Percentiles rank a stretch among this genome's conserved stretches.
These are phyloP conservation scores for Philopotamus ludificatus DNA, from an alignment of 1,140 invertebrate genomes.

Conservation along the genomic window DNA sequence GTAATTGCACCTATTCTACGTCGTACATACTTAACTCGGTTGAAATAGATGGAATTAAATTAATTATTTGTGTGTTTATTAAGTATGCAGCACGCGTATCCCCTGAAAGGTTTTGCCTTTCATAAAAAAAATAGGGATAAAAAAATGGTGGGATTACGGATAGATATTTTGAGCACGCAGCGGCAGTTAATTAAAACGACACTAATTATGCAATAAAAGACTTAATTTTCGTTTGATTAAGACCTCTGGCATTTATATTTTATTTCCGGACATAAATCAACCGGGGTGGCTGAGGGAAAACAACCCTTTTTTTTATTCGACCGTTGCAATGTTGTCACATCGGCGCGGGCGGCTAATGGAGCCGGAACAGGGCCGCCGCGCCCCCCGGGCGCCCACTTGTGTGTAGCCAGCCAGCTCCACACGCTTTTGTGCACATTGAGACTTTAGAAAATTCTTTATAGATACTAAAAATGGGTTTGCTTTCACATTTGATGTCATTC, in stretches of 20 bases:
- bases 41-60: too few relatives aligned
- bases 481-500: not conserved
- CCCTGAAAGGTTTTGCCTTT: too few relatives aligned
- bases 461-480: not conserved
- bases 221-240: slow-evolving; percentile 18
- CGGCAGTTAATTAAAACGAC: slow-evolving; percentile 6
- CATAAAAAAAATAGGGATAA: too few relatives aligned
- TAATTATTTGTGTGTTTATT: too few relatives aligned
- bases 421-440: not conserved
- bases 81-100: too few relatives aligned
- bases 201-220: slow-evolving; percentile 10
- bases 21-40: too few relatives aligned
- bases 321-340: not conserved
- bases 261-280: slow-evolving; percentile 4
- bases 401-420: not conserved
- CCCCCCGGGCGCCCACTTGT: too few relatives aligned
- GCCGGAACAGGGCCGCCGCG: too few relatives aligned
- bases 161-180: not conserved
- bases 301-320: not conserved
- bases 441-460: not conserved
- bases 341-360: not conserved
- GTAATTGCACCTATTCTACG: too few relatives aligned
- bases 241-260: slow-evolving; percentile 1
- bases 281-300: not conserved
- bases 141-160: too few relatives aligned